Evolutionary conservation across 2,888 invertebrate species (phyloP).

Genomic region (Cerceris rybyensis): DNA sequence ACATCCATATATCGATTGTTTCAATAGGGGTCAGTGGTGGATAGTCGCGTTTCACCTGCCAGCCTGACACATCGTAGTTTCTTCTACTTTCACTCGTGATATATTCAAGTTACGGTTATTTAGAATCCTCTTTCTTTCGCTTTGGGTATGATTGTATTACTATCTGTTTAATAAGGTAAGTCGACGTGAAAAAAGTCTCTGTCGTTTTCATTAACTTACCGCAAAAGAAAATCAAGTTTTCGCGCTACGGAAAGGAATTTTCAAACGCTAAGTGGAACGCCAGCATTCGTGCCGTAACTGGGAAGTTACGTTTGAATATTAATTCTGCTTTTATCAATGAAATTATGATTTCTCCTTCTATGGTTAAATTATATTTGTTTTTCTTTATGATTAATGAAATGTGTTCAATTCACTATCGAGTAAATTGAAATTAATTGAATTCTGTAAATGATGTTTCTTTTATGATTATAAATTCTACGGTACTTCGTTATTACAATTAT

Average conservation of each 20-base stretch:
- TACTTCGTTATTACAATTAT: no score
- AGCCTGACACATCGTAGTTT: conserved; percentile 67
- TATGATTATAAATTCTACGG: no score
- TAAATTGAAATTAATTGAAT: no score
- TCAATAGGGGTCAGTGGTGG: conserved; percentile 78
- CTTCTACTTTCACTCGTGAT: conserved; percentile 63
- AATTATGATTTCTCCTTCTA: no score
- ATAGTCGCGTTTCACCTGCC: conserved; percentile 66
- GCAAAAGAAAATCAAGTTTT: conserved; percentile 18
- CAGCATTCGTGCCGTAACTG: background rate
- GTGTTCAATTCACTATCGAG: no score
- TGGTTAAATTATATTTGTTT: background rate
- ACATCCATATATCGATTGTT: conserved; percentile 79
- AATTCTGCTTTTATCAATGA: no score
- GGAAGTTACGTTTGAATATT: background rate
- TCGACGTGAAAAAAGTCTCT: background rate
- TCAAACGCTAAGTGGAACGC: conserved; percentile 22
- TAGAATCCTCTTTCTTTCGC: background rate
- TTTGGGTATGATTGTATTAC: conserved; percentile 26
- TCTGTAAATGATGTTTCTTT: no score
- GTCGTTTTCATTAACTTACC: background rate
- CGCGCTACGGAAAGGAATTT: conserved; percentile 25
- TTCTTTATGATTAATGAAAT: background rate
- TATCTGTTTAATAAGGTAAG: conserved; percentile 41
- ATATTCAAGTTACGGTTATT: conserved; percentile 21